Evolutionary conservation across 2,113 vertebrate species (phyloP), one percentile per base, ranked within the genome.

Genomic region (Plecturocebus donacophilus): DNA sequence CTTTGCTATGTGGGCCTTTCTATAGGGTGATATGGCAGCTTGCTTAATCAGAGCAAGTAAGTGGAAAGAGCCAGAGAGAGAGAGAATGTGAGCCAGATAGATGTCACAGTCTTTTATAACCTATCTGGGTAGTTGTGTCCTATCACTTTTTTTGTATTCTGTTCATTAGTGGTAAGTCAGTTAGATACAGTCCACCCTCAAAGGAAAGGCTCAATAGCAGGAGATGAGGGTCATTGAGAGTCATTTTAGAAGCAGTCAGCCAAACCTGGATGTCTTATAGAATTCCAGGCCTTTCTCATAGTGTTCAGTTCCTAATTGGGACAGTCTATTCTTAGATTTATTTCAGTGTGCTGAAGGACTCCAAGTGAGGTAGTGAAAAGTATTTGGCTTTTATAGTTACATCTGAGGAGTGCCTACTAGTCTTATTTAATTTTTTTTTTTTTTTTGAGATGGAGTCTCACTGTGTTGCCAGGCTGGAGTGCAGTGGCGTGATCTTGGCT

Each of bases 271-370:
- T 93, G 70, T 56, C 38, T 81, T 64, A 38, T 56, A 92, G 56
- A 16, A 70, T 90, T 94, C 42, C 49, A 49, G 49, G 58, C n/a
- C 66, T 82, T 95, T 71, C 0, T 30, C 8, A 20, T 86, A 90
- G 56, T 47, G 73, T 58, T 90, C 42, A 54, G 5, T 79, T 90
- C 38, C 52, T 80, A 75, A 42, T 38, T 92, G 86, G 45, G 56
- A 87, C 68, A 75, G 42, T 76, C 11, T 94, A 79, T 81, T 92
- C 40, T 86, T 94, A 79, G n/a, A 47, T 90, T 90, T 95, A 61
- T 61, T 76, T 94, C 40, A 79, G 40, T 88, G 58, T 90, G 76
- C 76, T 90, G 75, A 81, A 94, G 58, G 58, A 94, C 58, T 71
- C 17, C 20, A 70, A 86, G 58, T 86, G 49, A 87, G 21, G 47